Percentiles rank a stretch among this genome's conserved stretches.
phyloP scores from a whole-genome alignment of 2,797 vertebrate genomes.

The Anguilla pacifica region DNA sequence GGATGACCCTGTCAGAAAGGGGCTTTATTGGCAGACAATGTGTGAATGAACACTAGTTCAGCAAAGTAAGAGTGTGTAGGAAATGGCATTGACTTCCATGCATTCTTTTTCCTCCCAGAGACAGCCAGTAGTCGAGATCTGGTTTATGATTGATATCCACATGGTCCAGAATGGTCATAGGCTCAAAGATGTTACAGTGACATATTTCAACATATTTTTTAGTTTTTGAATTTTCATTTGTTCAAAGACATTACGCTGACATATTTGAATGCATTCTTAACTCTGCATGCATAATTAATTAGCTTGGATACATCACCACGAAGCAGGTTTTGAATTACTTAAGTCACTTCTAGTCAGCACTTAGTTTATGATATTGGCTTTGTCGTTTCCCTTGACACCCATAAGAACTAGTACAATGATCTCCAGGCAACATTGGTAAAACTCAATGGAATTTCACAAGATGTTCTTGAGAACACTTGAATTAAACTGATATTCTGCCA shows the following conservation, averaged over 20 bases:
- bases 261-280: neutral
- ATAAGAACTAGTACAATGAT: neutral
- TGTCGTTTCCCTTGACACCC: neutral
- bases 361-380: slow-evolving; percentile 1
- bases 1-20: neutral
- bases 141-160: neutral
- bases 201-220: neutral
- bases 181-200: neutral
- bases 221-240: neutral
- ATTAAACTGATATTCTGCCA: neutral
- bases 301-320: neutral
- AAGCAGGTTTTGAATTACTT: slow-evolving; percentile 7
- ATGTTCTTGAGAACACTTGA: neutral
- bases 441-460: neutral
- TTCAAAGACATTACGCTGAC: neutral
- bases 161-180: neutral
- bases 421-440: neutral
- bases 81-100: neutral
- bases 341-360: neutral
- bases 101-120: neutral
- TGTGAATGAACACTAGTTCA: neutral
- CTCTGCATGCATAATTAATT: slow-evolving; percentile 12
- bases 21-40: neutral
- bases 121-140: neutral
- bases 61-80: neutral